Evolutionary conservation across 2,888 invertebrate species (phyloP).

Genomic region (Diabrotica balteata): DNA sequence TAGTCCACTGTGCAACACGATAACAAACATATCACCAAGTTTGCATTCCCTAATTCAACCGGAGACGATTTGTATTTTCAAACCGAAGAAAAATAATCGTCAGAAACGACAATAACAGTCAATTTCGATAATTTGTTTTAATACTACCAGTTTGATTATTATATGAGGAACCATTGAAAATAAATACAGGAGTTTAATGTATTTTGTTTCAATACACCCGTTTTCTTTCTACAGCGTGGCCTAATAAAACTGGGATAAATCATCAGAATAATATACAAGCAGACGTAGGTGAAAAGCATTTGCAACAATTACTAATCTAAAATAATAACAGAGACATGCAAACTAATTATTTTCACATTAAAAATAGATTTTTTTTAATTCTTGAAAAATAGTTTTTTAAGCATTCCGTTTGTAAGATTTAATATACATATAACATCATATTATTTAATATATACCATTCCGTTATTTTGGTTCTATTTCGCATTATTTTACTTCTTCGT

Average conservation of each 20-base stretch:
- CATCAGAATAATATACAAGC: background rate
- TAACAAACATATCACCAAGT: background rate
- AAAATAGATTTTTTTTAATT: too few relatives aligned
- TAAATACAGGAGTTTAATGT: slow-evolving; percentile 43
- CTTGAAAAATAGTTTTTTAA: too few relatives aligned
- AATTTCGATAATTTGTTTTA: slow-evolving; percentile 41
- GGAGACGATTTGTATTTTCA: slow-evolving; percentile 29
- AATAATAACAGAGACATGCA: too few relatives aligned
- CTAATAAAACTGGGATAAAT: background rate
- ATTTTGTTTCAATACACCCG: slow-evolving; percentile 39
- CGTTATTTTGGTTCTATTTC: too few relatives aligned
- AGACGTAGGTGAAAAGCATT: background rate
- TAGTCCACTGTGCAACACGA: too few relatives aligned
- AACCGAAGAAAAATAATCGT: slow-evolving; percentile 39
- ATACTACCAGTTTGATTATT: slow-evolving; percentile 45
- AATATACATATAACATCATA: too few relatives aligned
- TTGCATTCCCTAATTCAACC: slow-evolving; percentile 21
- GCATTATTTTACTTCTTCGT: too few relatives aligned
- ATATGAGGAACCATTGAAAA: slow-evolving; percentile 42
- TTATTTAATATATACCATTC: too few relatives aligned
- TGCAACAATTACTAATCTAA: too few relatives aligned
- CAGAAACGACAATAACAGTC: slow-evolving; percentile 38
- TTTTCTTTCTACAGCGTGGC: background rate
- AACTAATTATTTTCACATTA: too few relatives aligned
- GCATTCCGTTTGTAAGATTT: too few relatives aligned